These are phyloP conservation scores for Emydoidea blandingii DNA, from an alignment of 2,797 vertebrate genomes.

Conservation along the genomic window DNA sequence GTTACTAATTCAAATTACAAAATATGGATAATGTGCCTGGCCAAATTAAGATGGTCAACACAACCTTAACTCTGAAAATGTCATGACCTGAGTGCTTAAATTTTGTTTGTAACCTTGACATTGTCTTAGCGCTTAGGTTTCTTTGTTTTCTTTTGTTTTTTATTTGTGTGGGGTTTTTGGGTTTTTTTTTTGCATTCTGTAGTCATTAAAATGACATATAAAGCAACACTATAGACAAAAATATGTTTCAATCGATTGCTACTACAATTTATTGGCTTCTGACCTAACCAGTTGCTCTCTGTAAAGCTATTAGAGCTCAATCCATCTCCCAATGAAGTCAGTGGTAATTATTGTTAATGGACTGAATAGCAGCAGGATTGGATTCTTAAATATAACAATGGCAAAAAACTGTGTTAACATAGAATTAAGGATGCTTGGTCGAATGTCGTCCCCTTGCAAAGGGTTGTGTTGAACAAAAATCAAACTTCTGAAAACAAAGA, in stretches of 20 bases:
- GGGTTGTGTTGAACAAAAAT: neutral
- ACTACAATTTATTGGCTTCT: neutral
- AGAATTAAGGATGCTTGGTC: neutral
- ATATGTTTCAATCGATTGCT: neutral
- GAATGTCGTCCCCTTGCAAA: neutral
- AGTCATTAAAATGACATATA: neutral
- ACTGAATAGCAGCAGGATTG: neutral
- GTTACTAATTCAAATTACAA: neutral
- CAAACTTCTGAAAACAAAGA: neutral
- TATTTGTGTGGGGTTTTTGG: neutral
- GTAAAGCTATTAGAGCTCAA: neutral
- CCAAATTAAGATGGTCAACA: neutral
- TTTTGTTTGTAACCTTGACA: neutral
- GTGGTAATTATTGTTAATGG: neutral
- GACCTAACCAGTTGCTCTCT: neutral
- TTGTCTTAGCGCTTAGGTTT: neutral
- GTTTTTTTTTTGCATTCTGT: neutral
- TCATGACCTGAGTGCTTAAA: neutral
- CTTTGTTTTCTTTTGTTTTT: neutral
- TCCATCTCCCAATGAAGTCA: neutral
- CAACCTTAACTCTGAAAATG: neutral
- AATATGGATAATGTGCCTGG: neutral
- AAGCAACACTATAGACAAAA: neutral
- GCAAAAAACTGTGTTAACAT: neutral
- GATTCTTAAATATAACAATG: neutral